A percentile compares a stretch with the other conserved stretches of the same genome.
These are phyloP conservation scores for Timandra comae DNA, from an alignment of 2,888 invertebrate genomes.

Conservation along the genomic window DNA sequence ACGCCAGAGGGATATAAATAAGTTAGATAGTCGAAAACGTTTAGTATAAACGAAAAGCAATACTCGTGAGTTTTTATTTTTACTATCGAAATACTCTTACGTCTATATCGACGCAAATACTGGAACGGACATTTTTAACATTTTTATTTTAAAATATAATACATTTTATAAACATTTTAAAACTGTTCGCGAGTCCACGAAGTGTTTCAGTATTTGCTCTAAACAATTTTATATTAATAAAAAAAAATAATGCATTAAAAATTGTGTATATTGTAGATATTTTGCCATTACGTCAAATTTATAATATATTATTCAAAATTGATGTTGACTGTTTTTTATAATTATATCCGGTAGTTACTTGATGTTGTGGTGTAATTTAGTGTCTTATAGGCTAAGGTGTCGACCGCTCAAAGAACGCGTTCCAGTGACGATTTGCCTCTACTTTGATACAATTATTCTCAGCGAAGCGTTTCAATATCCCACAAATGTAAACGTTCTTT, in stretches of 20 bases:
- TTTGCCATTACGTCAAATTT: slow-evolving; percentile 71
- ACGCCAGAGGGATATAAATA: slow-evolving; percentile 72
- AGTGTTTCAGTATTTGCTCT: slow-evolving; percentile 38
- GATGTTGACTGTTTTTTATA: slow-evolving; percentile 78
- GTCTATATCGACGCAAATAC: slow-evolving; percentile 43
- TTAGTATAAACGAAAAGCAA: slow-evolving; percentile 75
- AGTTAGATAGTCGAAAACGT: slow-evolving; percentile 70
- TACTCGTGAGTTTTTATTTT: slow-evolving; percentile 73
- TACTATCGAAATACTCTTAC: slow-evolving; percentile 66
- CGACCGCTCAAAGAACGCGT: slow-evolving; percentile 56
- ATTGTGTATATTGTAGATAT: slow-evolving; percentile 72
- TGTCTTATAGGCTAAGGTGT: slow-evolving; percentile 69
- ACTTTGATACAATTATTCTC: slow-evolving; percentile 14
- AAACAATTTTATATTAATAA: slow-evolving; percentile 42
- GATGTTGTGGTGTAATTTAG: slow-evolving; percentile 78
- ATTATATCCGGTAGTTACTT: slow-evolving; percentile 75
- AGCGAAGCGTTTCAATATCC: too few species aligned
- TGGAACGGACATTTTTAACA: slow-evolving; percentile 30
- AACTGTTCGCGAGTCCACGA: slow-evolving; percentile 11
- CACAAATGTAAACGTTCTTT: slow-evolving; percentile 17
- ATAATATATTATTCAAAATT: slow-evolving; percentile 73
- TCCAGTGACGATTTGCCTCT: too few species aligned
- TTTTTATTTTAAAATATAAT: slow-evolving; percentile 8
- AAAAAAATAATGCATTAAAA: slow-evolving; percentile 48
- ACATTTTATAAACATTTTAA: slow-evolving; percentile 11